Evolutionary conservation across 2,797 vertebrate species (phyloP), one percentile per base, ranked within the genome.

Genomic region (Loriculus beryllinus): DNA sequence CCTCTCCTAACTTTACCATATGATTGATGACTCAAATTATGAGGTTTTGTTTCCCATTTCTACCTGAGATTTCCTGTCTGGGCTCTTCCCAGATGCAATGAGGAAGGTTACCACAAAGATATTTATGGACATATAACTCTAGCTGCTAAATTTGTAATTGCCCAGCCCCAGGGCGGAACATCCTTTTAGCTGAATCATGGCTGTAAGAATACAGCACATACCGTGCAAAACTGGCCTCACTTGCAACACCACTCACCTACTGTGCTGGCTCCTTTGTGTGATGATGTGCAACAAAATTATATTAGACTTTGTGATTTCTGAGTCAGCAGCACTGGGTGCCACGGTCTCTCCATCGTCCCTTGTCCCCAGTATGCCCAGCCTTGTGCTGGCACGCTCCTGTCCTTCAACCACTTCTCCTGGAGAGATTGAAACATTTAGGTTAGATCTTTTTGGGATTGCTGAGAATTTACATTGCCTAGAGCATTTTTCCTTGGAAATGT

Each of bases 41-140:
- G 79, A 93, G 82, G 79, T 92, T 96, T 95, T 68, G 74, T 94
- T 97, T 96, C 95, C 84, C 87, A 22, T 92, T 96, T 93, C 85
- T 96, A 97, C 95, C 93, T 96, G 95, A 94, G 82, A 96, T 91
- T 96, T 96, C 95, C 95, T 94, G 92, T 92, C 92, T 90, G 87
- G 84, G 72, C 89, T 91, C 85, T 96, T 95, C 93, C 70, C 82
- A 91, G 94, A 68, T 94, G 82, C 87, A 92, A 8, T 5, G 65
- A 91, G 77, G 67, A 93, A 88, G 33, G 85, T 93, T 96, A 95
- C 94, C 93, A 88, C 95, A 96, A 86, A 93, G 91, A 82, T 92
- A 96, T 95, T 97, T 95, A 93, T 74, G 94, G 93, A 85, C 39
- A 5, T 91, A 79, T 43, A 95, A 95, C 89, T 79, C 62, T 64